These are phyloP conservation scores for Pipistrellus kuhlii DNA, from an alignment of 2,797 vertebrate species.

Conservation along the genomic window DNA sequence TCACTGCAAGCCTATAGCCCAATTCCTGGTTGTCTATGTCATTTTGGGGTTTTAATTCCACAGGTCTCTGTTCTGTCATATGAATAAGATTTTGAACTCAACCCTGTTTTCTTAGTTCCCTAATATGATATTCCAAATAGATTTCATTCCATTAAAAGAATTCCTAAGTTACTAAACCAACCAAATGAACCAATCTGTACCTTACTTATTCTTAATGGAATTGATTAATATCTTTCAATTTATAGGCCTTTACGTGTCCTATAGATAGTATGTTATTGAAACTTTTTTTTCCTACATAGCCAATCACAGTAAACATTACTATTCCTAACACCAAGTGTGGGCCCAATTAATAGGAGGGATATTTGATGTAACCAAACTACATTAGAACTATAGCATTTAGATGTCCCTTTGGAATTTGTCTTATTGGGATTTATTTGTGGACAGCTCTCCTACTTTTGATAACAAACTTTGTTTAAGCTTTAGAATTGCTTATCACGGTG, in stretches of 20 bases:
- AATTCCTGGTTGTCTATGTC: background rate
- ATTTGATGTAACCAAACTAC: background rate
- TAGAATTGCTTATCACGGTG: background rate
- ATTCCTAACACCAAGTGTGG: background rate
- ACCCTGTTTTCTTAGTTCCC: slow-evolving; percentile 42
- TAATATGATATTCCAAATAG: background rate
- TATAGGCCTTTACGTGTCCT: background rate
- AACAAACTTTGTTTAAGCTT: slow-evolving; percentile 16
- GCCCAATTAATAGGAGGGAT: background rate
- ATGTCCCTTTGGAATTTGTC: slow-evolving; percentile 1
- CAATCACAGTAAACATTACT: background rate
- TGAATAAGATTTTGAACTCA: slow-evolving; percentile 50
- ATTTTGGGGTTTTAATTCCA: slow-evolving; percentile 61
- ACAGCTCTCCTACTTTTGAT: background rate
- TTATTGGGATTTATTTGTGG: background rate
- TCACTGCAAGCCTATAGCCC: background rate
- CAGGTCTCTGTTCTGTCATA: background rate
- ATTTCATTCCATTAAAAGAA: background rate
- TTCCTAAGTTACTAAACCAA: background rate
- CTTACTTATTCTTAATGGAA: slow-evolving; percentile 11
- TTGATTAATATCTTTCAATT: slow-evolving; percentile 26
- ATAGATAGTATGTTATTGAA: background rate
- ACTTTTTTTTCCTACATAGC: background rate
- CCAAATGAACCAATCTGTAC: background rate
- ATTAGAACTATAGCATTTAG: background rate